A percentile compares a stretch with the other conserved stretches of the same genome.
Conservation (phyloP, 2,888 invertebrate species). For the Branchellion lobata region DNA sequence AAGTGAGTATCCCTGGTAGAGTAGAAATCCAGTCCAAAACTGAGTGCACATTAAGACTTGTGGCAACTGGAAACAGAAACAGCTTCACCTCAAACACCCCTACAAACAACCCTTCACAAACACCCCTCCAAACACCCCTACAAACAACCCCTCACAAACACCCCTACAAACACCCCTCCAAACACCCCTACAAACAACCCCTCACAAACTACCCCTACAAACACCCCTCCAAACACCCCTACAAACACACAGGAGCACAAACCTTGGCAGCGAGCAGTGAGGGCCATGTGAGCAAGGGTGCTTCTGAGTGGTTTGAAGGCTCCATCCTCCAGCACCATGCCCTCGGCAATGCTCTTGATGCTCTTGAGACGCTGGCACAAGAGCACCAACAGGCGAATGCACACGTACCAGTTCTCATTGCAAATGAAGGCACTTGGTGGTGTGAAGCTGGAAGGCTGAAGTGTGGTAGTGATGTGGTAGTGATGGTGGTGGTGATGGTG, state of each 20-base stretch:
- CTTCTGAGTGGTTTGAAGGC: conserved; percentile 6
- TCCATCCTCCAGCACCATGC: conserved; percentile 31
- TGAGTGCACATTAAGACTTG: too few species aligned
- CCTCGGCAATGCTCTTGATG: conserved; percentile 19
- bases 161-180: too few species aligned
- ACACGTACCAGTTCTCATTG: conserved; percentile 46
- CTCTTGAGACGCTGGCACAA: conserved; percentile 38
- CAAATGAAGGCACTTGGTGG: conserved; percentile 31
- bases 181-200: not conserved
- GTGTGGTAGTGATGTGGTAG: not conserved
- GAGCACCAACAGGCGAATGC: conserved; percentile 38
- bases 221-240: not conserved
- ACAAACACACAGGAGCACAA: not conserved
- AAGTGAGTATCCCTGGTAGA: too few species aligned
- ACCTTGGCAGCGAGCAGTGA: conserved; percentile 30
- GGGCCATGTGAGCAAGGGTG: not conserved
- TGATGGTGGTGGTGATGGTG: not conserved
- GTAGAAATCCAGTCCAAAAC: too few species aligned
- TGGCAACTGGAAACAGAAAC: too few species aligned
- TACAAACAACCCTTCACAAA: too few species aligned
- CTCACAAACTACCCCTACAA: not conserved
- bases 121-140: too few species aligned
- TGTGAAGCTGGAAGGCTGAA: not conserved
- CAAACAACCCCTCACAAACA: too few species aligned
- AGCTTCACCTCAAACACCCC: too few species aligned